Evolutionary conservation across 2,113 vertebrate species (phyloP).

Genomic region (Balaeniceps rex): DNA sequence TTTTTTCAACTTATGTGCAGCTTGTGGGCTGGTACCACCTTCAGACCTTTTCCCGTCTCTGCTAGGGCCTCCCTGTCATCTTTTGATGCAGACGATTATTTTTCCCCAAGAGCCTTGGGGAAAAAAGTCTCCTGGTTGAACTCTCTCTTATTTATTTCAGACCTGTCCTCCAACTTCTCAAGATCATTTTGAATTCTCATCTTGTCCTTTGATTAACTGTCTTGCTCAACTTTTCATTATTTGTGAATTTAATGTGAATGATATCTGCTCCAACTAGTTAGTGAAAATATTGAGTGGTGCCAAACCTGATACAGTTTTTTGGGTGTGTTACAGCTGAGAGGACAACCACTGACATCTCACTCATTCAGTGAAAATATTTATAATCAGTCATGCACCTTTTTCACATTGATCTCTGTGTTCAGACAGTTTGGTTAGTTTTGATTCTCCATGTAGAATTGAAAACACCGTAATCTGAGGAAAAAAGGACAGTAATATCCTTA

Average conservation of each 20-base stretch:
- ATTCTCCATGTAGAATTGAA: not conserved
- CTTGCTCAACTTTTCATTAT: not conserved
- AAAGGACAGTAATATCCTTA: not conserved
- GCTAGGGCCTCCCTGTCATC: not conserved
- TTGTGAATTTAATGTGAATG: not conserved
- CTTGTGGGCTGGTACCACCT: not conserved
- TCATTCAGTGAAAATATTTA: not conserved
- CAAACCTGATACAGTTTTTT: not conserved
- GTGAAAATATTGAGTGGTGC: not conserved
- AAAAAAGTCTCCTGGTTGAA: not conserved
- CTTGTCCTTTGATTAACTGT: not conserved
- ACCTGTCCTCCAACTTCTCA: not conserved
- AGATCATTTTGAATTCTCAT: not conserved
- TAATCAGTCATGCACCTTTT: not conserved
- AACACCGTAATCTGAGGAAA: not conserved
- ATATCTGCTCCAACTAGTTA: not conserved
- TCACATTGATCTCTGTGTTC: not conserved
- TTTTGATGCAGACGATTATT: not conserved
- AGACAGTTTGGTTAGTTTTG: not conserved
- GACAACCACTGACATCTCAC: fast-evolving
- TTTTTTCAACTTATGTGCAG: fast-evolving
- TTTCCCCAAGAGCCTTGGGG: not conserved
- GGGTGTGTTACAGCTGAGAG: not conserved
- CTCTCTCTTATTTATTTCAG: not conserved
- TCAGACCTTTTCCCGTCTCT: not conserved